Conservation (phyloP, 1,140 invertebrate species). For the Drosophila willistoni region DNA sequence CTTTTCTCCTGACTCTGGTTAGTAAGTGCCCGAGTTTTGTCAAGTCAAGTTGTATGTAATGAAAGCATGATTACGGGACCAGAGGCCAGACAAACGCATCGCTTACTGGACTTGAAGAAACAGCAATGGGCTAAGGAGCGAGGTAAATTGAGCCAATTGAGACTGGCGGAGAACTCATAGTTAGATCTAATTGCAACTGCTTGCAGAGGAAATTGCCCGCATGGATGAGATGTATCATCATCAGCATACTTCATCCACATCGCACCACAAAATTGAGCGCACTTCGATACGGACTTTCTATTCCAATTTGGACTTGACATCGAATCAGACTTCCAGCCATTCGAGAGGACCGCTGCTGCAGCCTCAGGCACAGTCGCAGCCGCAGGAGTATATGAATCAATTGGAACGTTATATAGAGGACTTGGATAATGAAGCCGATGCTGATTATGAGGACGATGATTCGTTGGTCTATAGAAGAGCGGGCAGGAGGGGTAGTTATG, state of each 20-base stretch:
- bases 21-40: conserved; percentile 36
- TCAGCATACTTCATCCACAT: conserved; percentile 66
- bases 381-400: conserved; percentile 67
- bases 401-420: conserved; percentile 73
- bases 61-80: conserved; percentile 76
- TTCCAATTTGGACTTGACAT: conserved; percentile 75
- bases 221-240: conserved; percentile 83
- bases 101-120: conserved; percentile 87
- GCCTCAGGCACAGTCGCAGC: conserved; percentile 10
- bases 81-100: conserved; percentile 75
- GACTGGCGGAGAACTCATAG: not conserved
- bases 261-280: conserved; percentile 78
- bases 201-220: conserved; percentile 87
- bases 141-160: conserved; percentile 83
- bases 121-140: conserved; percentile 88
- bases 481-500: conserved; percentile 59
- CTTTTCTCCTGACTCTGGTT: conserved; percentile 25
- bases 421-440: conserved; percentile 61
- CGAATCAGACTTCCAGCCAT: conserved; percentile 62
- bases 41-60: conserved; percentile 61
- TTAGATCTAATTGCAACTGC: not conserved
- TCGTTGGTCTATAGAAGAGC: conserved; percentile 56
- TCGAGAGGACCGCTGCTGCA: conserved; percentile 23
- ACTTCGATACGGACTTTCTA: conserved; percentile 82
- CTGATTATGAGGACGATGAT: conserved; percentile 65